phyloP scores from a whole-genome alignment of 2,113 vertebrate species.

The Lepus americanus region DNA sequence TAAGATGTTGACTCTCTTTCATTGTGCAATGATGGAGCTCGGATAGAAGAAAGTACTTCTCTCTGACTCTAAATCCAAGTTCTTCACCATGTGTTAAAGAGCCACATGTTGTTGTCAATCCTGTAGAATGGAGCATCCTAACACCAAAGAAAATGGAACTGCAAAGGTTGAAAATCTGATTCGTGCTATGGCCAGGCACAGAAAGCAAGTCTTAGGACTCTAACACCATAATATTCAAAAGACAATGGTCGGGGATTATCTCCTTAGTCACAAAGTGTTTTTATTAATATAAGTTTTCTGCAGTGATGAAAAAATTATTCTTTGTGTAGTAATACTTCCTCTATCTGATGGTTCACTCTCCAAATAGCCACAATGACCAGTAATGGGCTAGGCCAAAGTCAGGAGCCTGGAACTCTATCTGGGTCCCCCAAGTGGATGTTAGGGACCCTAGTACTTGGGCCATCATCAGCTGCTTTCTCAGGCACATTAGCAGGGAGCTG shows the following conservation, averaged over 20 bases:
- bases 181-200: background rate
- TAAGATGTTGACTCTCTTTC: background rate
- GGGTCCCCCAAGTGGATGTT: too few species aligned
- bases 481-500: too few species aligned
- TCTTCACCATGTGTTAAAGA: background rate
- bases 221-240: background rate
- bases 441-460: too few species aligned
- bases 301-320: background rate
- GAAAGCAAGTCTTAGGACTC: background rate
- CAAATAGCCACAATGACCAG: too few species aligned
- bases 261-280: background rate
- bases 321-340: background rate
- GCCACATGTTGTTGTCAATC: too few species aligned
- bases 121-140: background rate
- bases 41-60: background rate
- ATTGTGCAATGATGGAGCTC: background rate
- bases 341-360: too few species aligned
- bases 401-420: too few species aligned
- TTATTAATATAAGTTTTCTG: background rate
- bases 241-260: background rate
- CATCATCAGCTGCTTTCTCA: too few species aligned
- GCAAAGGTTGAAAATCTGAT: background rate
- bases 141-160: background rate
- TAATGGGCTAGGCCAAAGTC: too few species aligned
- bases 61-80: too few species aligned